phyloP scores from a whole-genome alignment of 1,140 invertebrate genomes.

The Oscheius sp. region DNA sequence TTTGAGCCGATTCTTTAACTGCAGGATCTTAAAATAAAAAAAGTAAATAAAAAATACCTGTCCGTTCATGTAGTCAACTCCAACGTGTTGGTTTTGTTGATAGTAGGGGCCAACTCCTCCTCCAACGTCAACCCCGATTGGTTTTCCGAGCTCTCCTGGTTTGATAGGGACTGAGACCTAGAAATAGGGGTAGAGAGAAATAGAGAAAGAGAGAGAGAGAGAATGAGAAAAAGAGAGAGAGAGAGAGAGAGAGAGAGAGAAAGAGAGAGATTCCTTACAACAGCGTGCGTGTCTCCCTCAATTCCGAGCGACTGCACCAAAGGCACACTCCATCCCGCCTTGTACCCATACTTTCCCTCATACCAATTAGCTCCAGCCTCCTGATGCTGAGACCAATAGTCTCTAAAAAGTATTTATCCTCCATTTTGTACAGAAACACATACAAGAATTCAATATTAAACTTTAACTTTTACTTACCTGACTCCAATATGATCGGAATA shows the following conservation, averaged over 20 bases:
- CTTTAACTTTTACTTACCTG: too few species aligned
- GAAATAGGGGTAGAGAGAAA: too few species aligned
- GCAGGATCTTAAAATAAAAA: too few species aligned
- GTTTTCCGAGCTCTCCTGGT: conserved; percentile 38
- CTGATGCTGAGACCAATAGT: conserved; percentile 38
- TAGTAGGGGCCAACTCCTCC: conserved; percentile 45
- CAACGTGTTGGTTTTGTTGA: conserved; percentile 44
- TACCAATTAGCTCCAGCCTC: conserved; percentile 45
- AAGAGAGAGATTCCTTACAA: conserved; percentile 1
- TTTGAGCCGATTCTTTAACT: too few species aligned
- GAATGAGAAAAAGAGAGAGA: not conserved
- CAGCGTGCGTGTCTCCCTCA: conserved; percentile 40
- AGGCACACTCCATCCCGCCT: conserved; percentile 42
- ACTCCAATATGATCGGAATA: conserved; percentile 40
- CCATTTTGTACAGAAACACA: conserved; percentile 22
- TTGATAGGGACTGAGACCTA: conserved; percentile 38
- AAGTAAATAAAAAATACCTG: not conserved
- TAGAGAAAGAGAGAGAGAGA: not conserved
- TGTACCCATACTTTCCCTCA: conserved; percentile 44
- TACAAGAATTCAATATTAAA: conserved; percentile 1
- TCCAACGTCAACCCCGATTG: conserved; percentile 40
- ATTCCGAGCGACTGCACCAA: conserved; percentile 41
- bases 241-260: too few species aligned
- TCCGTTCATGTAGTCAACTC: conserved; percentile 40
- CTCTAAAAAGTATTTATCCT: conserved; percentile 22